Evolutionary conservation across 2,113 vertebrate genomes (phyloP).

Genomic region (Sitta europaea): DNA sequence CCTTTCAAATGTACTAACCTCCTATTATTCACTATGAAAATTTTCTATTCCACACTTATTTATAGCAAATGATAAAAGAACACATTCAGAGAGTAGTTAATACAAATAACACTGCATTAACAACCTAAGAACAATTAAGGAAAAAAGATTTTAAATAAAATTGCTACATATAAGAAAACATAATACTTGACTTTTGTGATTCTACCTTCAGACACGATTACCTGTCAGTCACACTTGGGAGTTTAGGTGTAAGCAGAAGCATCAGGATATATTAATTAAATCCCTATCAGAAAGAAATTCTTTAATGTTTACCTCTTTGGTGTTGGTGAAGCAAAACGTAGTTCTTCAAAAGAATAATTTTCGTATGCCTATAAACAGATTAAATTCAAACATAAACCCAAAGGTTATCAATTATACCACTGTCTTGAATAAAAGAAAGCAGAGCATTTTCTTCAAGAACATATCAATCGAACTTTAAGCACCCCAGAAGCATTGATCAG

Average conservation of each 20-base stretch:
- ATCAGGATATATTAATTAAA: neutral
- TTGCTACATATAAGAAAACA: neutral
- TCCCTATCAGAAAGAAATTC: neutral
- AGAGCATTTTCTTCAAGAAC: neutral
- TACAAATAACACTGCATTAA: neutral
- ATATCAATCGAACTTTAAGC: neutral
- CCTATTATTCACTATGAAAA: neutral
- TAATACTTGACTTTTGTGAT: neutral
- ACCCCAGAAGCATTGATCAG: neutral
- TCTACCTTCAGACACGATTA: neutral
- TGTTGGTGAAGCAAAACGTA: conserved; percentile 96
- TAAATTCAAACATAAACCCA: neutral
- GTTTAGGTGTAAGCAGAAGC: neutral
- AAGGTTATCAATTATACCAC: neutral
- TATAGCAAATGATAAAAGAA: neutral
- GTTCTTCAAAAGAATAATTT: conserved; percentile 98
- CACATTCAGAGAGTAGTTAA: neutral
- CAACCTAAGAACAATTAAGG: neutral
- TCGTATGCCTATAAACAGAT: conserved; percentile 85
- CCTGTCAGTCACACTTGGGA: neutral
- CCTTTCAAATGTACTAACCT: neutral
- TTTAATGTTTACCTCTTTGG: conserved; percentile 86
- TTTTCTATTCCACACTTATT: neutral
- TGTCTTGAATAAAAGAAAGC: neutral
- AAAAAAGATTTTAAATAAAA: neutral